These are phyloP conservation scores for Arenicola marina DNA, from an alignment of 2,888 invertebrate genomes.

Conservation along the genomic window DNA sequence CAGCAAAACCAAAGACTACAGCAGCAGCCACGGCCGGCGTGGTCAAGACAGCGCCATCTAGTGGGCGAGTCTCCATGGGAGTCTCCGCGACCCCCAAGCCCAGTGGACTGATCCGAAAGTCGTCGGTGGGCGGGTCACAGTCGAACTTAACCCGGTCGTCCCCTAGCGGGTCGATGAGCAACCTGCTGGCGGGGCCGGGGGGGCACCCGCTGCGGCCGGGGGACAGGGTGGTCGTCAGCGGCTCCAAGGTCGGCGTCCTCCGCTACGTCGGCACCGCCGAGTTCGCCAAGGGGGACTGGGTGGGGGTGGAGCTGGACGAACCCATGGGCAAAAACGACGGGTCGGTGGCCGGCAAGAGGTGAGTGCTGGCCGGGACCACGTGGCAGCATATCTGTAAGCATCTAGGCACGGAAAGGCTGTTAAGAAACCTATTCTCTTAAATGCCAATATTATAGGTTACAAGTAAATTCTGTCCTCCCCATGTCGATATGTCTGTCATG, in stretches of 20 bases:
- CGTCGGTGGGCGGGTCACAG: slow-evolving; percentile 42
- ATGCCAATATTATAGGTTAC: too few relatives aligned
- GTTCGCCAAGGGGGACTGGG: slow-evolving; percentile 93
- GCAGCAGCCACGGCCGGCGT: slow-evolving; percentile 3
- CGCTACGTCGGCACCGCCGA: slow-evolving; percentile 85
- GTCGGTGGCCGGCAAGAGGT: slow-evolving; percentile 67
- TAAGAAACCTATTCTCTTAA: too few relatives aligned
- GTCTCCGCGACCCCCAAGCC: background rate
- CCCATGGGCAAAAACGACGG: slow-evolving; percentile 96
- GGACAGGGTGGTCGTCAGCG: slow-evolving; percentile 58
- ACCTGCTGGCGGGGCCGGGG: background rate
- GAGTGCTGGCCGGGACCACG: slow-evolving; percentile 31
- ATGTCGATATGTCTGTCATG: too few relatives aligned
- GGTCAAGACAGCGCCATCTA: background rate
- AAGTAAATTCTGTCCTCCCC: too few relatives aligned
- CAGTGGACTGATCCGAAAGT: slow-evolving; percentile 1
- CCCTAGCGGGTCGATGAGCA: slow-evolving; percentile 25
- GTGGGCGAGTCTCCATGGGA: too few relatives aligned
- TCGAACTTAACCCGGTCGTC: slow-evolving; percentile 37
- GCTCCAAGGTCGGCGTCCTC: slow-evolving; percentile 78
- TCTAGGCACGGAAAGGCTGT: too few relatives aligned
- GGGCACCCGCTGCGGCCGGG: slow-evolving; percentile 37
- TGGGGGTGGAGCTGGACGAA: slow-evolving; percentile 92
- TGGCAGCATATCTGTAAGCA: too few relatives aligned
- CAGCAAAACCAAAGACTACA: background rate